phyloP scores from a whole-genome alignment of 1,140 invertebrate species.

The Phortica variegata region DNA sequence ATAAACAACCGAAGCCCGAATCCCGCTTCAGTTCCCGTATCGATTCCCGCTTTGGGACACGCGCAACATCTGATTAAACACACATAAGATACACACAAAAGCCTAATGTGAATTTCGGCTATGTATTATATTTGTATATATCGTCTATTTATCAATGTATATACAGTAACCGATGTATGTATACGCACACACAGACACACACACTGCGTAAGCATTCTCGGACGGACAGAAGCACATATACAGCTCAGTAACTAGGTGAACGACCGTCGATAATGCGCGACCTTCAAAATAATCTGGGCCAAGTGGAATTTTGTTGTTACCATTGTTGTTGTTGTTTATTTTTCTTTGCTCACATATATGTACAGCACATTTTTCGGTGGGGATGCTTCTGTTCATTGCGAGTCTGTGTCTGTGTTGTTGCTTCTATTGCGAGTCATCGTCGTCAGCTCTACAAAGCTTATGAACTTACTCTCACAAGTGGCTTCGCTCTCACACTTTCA shows the following conservation, averaged over 20 bases:
- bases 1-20: conserved; percentile 27
- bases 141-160: conserved; percentile 1
- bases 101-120: conserved; percentile 18
- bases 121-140: conserved; percentile 5
- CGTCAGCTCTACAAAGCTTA: no score
- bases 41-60: no score
- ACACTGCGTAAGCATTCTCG: conserved; percentile 9
- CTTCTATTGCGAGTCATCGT: not conserved
- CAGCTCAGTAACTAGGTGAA: conserved; percentile 50
- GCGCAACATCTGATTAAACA: conserved; percentile 47
- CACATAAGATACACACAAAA: conserved; percentile 14
- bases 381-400: conserved; percentile 1
- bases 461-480: no score
- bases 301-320: conserved; percentile 49
- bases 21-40: conserved; percentile 18
- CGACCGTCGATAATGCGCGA: conserved; percentile 54
- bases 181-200: conserved; percentile 16
- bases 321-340: conserved; percentile 9
- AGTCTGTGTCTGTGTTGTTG: not conserved
- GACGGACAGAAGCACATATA: conserved; percentile 18
- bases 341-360: conserved; percentile 13
- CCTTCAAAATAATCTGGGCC: conserved; percentile 57
- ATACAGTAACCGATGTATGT: conserved; percentile 3
- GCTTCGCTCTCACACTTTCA: no score
- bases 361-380: conserved; percentile 16